Evolutionary conservation across 30 jellyfish, hydroid and myxozoan species (phyloP), one percentile per base, ranked within the genome.

Genomic region (Thelohanellus kitauei): DNA sequence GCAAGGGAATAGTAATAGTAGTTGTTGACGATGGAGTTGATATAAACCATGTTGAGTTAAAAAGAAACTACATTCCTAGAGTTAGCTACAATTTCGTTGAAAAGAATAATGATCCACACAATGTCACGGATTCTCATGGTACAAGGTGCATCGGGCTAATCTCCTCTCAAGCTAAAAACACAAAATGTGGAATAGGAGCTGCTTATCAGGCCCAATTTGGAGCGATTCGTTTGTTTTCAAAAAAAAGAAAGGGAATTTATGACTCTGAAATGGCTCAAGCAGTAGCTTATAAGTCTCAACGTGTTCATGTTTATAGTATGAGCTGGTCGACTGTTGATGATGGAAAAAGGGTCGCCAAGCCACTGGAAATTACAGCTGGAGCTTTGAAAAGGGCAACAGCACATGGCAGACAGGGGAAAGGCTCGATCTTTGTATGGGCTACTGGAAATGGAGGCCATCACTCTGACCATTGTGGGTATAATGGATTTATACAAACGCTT

Each of bases 251-350:
- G n/a, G n/a, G n/a, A n/a, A n/a, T n/a, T n/a, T n/a, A n/a, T 9
- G 97, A 78, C 47, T 50, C 66, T 41, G 25, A 63, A n/a, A 88
- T 63, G 54, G 97, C 97, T 3, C 67, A 61, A 48, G 88, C 88
- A 22, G 49, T 78, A 18, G 58, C 97, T 6, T 78, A 41, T 50
- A 58, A 64, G 31, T 63, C 75, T 19, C 45, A 51, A 15, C 83
- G 64, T 34, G 64, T 78, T 34, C 88, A 78, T 20, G 64, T 78
- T 18, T 78, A 60, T 50, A 61, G 97, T 56, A 61, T 85, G 47
- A 55, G 85, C 2, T 78, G 97, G 97, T 88, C 88, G 13, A 88
- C 97, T n/a, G 66, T 57, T 56, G 97, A 78, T 44, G 66, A 78
- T 32, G 97, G 97, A 20, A 41, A 35, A 31, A 78, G 88, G 14